phyloP scores from a whole-genome alignment of 2,888 invertebrate genomes.

The Volucella bombylans region DNA sequence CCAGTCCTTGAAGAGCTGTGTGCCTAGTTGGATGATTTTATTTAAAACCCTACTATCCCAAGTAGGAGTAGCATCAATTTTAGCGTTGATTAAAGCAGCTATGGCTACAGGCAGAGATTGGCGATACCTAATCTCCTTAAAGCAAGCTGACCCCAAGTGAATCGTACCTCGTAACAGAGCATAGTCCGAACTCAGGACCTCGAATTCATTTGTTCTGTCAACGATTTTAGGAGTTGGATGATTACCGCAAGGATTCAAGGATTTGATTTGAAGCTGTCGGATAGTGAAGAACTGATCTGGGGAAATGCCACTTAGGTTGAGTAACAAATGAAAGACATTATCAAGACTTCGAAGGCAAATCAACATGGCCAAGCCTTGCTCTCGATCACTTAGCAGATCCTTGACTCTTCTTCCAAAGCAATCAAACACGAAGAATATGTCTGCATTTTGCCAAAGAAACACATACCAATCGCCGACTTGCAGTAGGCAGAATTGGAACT shows the following conservation, averaged over 20 bases:
- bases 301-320: slow-evolving; percentile 76
- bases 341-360: slow-evolving; percentile 78
- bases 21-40: slow-evolving; percentile 79
- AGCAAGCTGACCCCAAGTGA: slow-evolving; percentile 78
- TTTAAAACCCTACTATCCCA: slow-evolving; percentile 79
- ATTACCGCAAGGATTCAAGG: slow-evolving; percentile 77
- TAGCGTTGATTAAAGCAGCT: slow-evolving; percentile 78
- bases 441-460: slow-evolving; percentile 79
- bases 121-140: slow-evolving; percentile 78
- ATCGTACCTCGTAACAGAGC: slow-evolving; percentile 77
- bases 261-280: slow-evolving; percentile 78
- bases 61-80: slow-evolving; percentile 80
- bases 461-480: slow-evolving; percentile 77
- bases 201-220: slow-evolving; percentile 77
- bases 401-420: slow-evolving; percentile 77
- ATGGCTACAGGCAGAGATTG: slow-evolving; percentile 79
- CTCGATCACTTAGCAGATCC: slow-evolving; percentile 75
- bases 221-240: slow-evolving; percentile 76
- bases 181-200: slow-evolving; percentile 78
- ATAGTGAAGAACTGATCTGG: slow-evolving; percentile 75
- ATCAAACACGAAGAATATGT: slow-evolving; percentile 79
- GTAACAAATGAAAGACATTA: slow-evolving; percentile 78
- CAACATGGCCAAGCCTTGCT: slow-evolving; percentile 77
- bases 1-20: slow-evolving; percentile 78
- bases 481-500: slow-evolving; percentile 76